Evolutionary conservation across 2,888 invertebrate genomes (phyloP).

Genomic region (Laothoe populi): DNA sequence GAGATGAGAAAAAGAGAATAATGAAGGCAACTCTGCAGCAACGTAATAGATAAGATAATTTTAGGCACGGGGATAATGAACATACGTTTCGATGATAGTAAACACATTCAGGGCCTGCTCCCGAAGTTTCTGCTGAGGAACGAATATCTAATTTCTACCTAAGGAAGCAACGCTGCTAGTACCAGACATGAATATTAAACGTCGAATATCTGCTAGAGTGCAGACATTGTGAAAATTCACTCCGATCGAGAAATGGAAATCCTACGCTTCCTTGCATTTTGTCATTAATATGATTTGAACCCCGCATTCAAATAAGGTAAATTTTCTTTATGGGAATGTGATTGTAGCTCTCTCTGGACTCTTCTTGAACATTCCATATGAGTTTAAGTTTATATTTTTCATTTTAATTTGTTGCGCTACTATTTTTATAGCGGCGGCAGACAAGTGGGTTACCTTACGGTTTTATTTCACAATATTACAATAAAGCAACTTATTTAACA

Average conservation of each 20-base stretch:
- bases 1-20: not conserved
- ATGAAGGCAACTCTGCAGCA: not conserved
- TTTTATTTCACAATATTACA: too few relatives aligned
- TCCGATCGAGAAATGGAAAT: conserved; percentile 71
- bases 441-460: too few relatives aligned
- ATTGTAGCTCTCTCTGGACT: conserved; percentile 12
- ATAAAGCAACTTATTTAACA: too few relatives aligned
- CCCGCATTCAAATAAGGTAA: conserved; percentile 52
- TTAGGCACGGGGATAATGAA: conserved; percentile 38
- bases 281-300: conserved; percentile 73
- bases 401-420: too few relatives aligned
- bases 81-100: conserved; percentile 34
- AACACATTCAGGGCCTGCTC: conserved; percentile 52
- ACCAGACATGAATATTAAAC: conserved; percentile 75
- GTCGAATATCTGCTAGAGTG: conserved; percentile 65
- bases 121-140: conserved; percentile 57
- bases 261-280: conserved; percentile 66
- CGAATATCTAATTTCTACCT: conserved; percentile 69
- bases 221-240: conserved; percentile 73
- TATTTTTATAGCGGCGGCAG: too few relatives aligned
- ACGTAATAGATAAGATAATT: not conserved
- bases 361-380: conserved; percentile 8
- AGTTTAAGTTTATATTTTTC: not conserved
- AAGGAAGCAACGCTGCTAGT: conserved; percentile 63
- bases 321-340: conserved; percentile 34